These are phyloP conservation scores for Rutpela maculata DNA, from an alignment of 2,888 invertebrate species.

Conservation along the genomic window DNA sequence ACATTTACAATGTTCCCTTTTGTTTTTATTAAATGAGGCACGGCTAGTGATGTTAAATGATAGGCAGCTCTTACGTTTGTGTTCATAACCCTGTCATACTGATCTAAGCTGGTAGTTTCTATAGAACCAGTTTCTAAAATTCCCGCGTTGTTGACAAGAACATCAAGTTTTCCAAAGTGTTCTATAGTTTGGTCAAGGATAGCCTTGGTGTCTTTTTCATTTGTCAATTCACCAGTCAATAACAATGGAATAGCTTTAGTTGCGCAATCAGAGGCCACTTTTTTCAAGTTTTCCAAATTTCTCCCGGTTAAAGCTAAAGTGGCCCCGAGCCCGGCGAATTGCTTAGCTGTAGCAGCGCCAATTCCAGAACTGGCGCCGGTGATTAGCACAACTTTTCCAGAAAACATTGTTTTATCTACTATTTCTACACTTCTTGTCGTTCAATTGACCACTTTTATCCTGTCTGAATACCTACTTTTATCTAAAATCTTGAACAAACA, in stretches of 20 bases:
- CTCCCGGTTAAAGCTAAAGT: constrained; percentile 84
- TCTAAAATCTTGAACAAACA: background rate
- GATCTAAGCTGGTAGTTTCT: constrained; percentile 89
- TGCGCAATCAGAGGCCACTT: constrained; percentile 78
- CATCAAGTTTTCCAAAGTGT: constrained; percentile 86
- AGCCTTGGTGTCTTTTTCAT: constrained; percentile 83
- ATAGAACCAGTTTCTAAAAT: constrained; percentile 80
- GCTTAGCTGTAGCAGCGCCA: constrained; percentile 87
- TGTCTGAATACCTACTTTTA: background rate
- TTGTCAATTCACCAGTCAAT: constrained; percentile 83
- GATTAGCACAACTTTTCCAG: constrained; percentile 84
- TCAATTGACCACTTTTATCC: background rate
- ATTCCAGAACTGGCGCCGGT: constrained; percentile 92
- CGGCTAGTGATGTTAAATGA: constrained; percentile 89
- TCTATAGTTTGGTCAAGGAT: constrained; percentile 84
- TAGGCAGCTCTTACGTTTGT: constrained; percentile 90
- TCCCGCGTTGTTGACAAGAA: constrained; percentile 94
- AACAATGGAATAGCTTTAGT: constrained; percentile 75
- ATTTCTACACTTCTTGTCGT: constrained; percentile 10
- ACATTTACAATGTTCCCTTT: constrained; percentile 94
- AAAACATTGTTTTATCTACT: constrained; percentile 73
- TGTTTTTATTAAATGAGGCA: constrained; percentile 87
- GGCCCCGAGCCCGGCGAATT: constrained; percentile 85
- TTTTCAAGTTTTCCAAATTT: constrained; percentile 81
- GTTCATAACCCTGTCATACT: constrained; percentile 93